Evolutionary conservation across 2,888 invertebrate species (phyloP), one percentile per base, ranked within the genome.

Genomic region (Drosophila ochracea): DNA sequence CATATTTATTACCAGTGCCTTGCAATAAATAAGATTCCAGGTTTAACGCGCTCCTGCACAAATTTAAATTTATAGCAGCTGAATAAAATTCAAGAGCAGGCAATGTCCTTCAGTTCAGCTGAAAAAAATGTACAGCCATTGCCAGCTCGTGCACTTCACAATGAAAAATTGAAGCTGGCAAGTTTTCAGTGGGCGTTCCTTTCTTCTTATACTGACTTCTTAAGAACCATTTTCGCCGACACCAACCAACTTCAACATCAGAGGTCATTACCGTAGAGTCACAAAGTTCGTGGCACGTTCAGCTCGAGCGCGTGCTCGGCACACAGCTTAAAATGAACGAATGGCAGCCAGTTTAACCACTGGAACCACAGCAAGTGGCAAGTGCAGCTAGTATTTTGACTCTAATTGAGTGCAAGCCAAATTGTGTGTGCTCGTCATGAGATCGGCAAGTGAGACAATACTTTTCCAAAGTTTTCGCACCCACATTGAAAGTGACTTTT

Each of bases 241-340:
- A 47, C 30, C 57, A 21, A 5, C 28, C 0, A 30, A 5, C 39
- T 53, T 25, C 63, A 75, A 70, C 43, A 64, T 54, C 58, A 67
- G 63, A 33, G 79, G 81, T 81, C 81, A 66, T 80, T 81, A 77
- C 67, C 81, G 74, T 74, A 55, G 37, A 49, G 31, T 37, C 49
- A 4, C 35, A 33, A 47, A 35, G 77, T 72, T 73, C 73, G 63
- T 47, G 43, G 54, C 49, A 47, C 50, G 33, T 57, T 52, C 19
- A 28, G 47, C 25, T 31, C 7, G 0, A n/a, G 6, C 41, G 47
- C 33, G 41, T 66, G 28, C 25, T 39, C 4, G 57, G 37, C 3
- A 62, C 69, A 69, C 50, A 52, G 33, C 13, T 28, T 52, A 59
- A 62, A 59, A 43, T 47, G 11, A 19, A 10, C 19, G 57, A 19